These are phyloP conservation scores for Conopomorpha cramerella DNA, from an alignment of 1,140 invertebrate species.

Conservation along the genomic window DNA sequence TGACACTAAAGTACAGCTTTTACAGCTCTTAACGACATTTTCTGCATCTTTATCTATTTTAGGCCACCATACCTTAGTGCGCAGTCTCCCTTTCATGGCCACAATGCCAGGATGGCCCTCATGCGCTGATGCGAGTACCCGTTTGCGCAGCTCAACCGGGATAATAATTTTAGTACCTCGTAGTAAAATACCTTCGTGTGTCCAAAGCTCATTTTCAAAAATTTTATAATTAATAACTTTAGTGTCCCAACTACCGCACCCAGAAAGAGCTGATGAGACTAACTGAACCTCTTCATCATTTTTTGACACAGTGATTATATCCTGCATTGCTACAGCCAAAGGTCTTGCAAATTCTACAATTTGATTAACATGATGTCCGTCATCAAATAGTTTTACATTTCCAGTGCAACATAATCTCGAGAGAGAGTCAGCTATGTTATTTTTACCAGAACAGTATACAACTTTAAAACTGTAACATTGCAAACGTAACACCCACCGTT, in stretches of 20 bases:
- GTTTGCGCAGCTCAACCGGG: constrained; percentile 9
- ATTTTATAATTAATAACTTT: neutral
- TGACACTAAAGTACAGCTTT: no score
- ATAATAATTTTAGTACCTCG: constrained; percentile 11
- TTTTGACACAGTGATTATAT: neutral
- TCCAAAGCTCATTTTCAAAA: constrained; percentile 2
- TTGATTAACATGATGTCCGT: constrained; percentile 2
- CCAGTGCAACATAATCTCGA: constrained; percentile 1
- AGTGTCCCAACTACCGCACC: neutral
- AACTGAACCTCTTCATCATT: neutral
- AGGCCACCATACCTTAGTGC: no score
- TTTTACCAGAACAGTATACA: constrained; percentile 4
- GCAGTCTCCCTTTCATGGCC: constrained; percentile 61
- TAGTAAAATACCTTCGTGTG: neutral
- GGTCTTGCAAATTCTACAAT: constrained; percentile 1
- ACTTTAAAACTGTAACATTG: constrained; percentile 2
- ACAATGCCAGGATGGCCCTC: no score
- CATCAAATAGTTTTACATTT: neutral
- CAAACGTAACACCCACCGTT: constrained; percentile 8
- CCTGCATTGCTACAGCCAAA: neutral
- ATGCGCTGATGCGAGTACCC: constrained; percentile 21
- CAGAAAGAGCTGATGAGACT: neutral
- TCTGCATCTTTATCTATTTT: no score
- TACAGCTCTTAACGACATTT: no score
- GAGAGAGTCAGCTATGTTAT: constrained; percentile 4